Conservation (phyloP, 2,797 vertebrate genomes). For the Tokudaia tokunoshimensis region DNA sequence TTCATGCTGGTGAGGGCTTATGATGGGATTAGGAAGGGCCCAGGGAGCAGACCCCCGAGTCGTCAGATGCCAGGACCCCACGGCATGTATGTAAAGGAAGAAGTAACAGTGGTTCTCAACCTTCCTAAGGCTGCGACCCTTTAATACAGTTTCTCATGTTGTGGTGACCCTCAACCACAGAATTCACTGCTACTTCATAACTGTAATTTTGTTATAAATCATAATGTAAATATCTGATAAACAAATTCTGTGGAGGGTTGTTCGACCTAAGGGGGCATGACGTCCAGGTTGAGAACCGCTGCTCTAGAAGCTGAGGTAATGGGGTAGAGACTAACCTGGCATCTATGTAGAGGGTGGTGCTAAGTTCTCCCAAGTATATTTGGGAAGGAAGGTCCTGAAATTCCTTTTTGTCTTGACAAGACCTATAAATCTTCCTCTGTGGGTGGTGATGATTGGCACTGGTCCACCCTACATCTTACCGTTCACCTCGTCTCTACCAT, state of each 20-base stretch:
- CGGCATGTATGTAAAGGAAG: not conserved
- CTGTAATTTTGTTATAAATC: not conserved
- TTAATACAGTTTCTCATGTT: not conserved
- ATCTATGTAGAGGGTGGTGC: not conserved
- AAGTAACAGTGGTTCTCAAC: not conserved
- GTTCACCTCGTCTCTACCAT: not conserved
- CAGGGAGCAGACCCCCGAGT: not conserved
- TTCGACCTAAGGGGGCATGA: not conserved
- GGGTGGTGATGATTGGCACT: not conserved
- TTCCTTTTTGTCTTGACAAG: not conserved
- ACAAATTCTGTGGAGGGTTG: not conserved
- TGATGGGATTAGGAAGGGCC: not conserved
- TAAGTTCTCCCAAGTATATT: not conserved
- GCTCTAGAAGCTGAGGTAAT: not conserved
- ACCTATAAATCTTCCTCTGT: slow-evolving; percentile 27
- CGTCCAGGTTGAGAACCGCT: not conserved
- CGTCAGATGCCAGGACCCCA: not conserved
- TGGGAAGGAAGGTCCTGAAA: not conserved
- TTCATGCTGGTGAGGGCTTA: not conserved
- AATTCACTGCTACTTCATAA: not conserved
- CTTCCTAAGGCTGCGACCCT: not conserved
- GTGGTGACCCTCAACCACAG: not conserved
- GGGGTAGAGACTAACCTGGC: not conserved
- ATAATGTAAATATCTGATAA: not conserved
- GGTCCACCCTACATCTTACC: not conserved